phyloP scores from a whole-genome alignment of 2,113 vertebrate genomes.

The Ctenomys sociabilis region DNA sequence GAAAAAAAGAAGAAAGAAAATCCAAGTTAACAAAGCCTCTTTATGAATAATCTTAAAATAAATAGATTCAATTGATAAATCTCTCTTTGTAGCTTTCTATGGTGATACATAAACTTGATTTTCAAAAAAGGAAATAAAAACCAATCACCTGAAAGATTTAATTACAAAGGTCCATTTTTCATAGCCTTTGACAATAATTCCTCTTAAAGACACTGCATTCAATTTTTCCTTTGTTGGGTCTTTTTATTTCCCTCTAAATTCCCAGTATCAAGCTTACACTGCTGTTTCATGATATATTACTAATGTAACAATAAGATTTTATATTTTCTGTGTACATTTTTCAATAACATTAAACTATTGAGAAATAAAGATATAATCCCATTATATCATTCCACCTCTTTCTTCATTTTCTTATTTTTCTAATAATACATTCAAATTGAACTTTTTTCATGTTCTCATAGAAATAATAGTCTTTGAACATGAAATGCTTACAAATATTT shows the following conservation, averaged over 20 bases:
- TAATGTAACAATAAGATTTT: background rate
- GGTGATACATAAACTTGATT: background rate
- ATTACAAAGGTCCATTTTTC: background rate
- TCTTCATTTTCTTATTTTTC: background rate
- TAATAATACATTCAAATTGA: background rate
- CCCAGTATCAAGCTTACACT: background rate
- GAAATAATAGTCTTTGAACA: background rate
- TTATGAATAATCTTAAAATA: background rate
- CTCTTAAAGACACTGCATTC: background rate
- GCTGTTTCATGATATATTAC: background rate
- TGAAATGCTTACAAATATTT: background rate
- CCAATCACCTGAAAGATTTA: background rate
- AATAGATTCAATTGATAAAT: background rate
- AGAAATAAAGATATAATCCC: background rate
- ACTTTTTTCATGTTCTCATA: background rate
- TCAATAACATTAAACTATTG: background rate
- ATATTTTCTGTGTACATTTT: constrained; percentile 4
- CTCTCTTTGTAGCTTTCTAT: background rate
- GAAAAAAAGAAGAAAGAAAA: background rate
- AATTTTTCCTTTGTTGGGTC: background rate
- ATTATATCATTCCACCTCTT: background rate
- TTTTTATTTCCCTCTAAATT: background rate
- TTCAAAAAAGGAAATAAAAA: background rate
- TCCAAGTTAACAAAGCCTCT: background rate
- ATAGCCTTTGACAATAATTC: background rate